A percentile compares a stretch with the other conserved stretches of the same genome.
phyloP scores from a whole-genome alignment of 2,113 vertebrate genomes.

The Bungarus multicinctus region DNA sequence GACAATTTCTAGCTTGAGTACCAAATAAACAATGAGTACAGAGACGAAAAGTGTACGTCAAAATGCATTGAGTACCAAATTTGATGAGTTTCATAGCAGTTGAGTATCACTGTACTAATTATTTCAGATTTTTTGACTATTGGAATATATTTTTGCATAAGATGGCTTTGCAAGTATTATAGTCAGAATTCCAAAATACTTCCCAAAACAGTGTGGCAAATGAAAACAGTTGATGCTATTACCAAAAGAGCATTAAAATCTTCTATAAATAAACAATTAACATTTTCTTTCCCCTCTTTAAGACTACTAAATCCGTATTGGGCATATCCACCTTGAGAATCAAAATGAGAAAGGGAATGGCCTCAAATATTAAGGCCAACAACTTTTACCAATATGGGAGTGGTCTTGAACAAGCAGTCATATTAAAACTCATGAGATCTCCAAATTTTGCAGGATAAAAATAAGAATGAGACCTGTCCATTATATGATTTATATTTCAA shows the following conservation, averaged over 20 bases:
- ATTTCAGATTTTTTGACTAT: background rate
- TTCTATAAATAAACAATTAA: background rate
- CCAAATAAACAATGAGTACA: background rate
- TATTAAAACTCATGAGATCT: background rate
- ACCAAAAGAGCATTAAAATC: background rate
- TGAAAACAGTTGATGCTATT: background rate
- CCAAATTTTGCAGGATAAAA: background rate
- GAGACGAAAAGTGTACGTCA: background rate
- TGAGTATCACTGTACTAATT: background rate
- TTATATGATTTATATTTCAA: background rate
- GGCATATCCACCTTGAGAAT: background rate
- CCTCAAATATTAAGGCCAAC: background rate
- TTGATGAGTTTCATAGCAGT: background rate
- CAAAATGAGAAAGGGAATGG: background rate
- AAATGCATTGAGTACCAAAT: background rate
- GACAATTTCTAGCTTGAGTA: background rate
- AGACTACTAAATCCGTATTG: background rate
- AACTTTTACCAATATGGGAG: background rate
- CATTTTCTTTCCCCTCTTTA: background rate
- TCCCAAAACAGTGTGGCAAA: conserved; percentile 49
- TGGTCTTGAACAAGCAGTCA: background rate
- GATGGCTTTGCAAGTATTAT: conserved; percentile 43
- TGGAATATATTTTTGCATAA: conserved; percentile 13
- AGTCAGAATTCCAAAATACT: conserved; percentile 26
- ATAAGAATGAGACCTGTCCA: background rate